Evolutionary conservation across 2,888 invertebrate species (phyloP).

Genomic region (Cistogaster globosa): DNA sequence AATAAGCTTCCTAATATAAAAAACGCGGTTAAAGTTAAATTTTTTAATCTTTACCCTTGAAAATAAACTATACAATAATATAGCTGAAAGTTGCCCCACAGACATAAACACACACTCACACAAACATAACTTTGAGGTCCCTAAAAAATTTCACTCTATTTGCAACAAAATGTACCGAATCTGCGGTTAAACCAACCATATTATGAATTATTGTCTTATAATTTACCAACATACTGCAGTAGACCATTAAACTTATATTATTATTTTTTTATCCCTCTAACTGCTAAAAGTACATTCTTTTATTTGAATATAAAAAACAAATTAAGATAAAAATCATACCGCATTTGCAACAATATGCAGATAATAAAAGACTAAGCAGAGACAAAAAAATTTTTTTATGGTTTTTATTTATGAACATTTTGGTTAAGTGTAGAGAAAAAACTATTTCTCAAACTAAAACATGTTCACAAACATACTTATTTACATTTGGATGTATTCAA

Average conservation of each 20-base stretch:
- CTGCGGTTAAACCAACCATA: slow-evolving; percentile 56
- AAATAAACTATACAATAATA: not conserved
- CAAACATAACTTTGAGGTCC: not conserved
- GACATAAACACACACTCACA: not conserved
- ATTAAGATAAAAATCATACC: slow-evolving; percentile 69
- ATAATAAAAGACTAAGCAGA: slow-evolving; percentile 49
- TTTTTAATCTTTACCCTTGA: slow-evolving; percentile 4
- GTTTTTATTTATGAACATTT: slow-evolving; percentile 19
- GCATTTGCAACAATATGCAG: slow-evolving; percentile 66
- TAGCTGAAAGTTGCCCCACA: not conserved
- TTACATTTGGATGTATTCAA: slow-evolving; percentile 18
- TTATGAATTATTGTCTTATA: slow-evolving; percentile 59
- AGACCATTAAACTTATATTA: slow-evolving; percentile 60
- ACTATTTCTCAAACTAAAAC: not conserved
- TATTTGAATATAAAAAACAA: slow-evolving; percentile 58
- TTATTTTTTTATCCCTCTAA: slow-evolving; percentile 2
- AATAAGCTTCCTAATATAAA: slow-evolving; percentile 19
- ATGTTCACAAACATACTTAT: not conserved
- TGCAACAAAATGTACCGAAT: slow-evolving; percentile 37
- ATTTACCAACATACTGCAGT: slow-evolving; percentile 58
- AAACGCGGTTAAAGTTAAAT: slow-evolving; percentile 29
- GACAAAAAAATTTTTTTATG: slow-evolving; percentile 31
- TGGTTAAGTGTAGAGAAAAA: slow-evolving; percentile 5
- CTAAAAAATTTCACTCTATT: slow-evolving; percentile 10
- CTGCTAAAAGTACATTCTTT: slow-evolving; percentile 14